Percentiles rank a stretch among this genome's conserved stretches.
These are phyloP conservation scores for Cephalopachus bancanus DNA, from an alignment of 2,797 vertebrate genomes.

Conservation along the genomic window DNA sequence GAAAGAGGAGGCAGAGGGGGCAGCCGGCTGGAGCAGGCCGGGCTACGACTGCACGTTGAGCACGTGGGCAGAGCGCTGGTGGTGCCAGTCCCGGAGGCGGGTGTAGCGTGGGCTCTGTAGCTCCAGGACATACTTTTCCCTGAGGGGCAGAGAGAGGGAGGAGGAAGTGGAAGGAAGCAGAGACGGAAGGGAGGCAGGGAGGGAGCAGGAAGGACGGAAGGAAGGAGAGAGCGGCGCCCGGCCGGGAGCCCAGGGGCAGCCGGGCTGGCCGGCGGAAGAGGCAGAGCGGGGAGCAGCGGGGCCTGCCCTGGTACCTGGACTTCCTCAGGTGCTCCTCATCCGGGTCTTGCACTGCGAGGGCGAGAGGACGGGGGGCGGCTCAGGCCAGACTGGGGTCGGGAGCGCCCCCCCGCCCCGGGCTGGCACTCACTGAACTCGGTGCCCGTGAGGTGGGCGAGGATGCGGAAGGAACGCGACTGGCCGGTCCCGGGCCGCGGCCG, in stretches of 20 bases:
- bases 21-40: conserved; percentile 60
- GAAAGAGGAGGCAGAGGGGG: conserved; percentile 67
- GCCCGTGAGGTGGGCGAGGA: conserved; percentile 97
- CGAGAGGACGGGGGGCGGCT: conserved; percentile 74
- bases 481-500: conserved; percentile 95
- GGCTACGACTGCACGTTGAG: conserved; percentile 93
- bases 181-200: conserved; percentile 27
- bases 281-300: background rate
- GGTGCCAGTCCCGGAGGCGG: conserved; percentile 97
- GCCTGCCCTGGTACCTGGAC: conserved; percentile 93
- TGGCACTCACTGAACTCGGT: conserved; percentile 96
- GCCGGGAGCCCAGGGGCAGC: background rate
- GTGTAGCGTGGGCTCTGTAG: conserved; percentile 97
- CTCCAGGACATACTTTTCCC: conserved; percentile 97
- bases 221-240: background rate
- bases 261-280: background rate
- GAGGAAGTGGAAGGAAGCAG: conserved; percentile 67
- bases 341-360: conserved; percentile 96
- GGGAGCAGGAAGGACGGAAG: background rate
- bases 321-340: conserved; percentile 96
- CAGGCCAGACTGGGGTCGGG: background rate
- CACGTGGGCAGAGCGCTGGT: conserved; percentile 95
- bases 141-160: conserved; percentile 86
- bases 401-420: conserved; percentile 59
- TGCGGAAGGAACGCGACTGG: conserved; percentile 98